These are phyloP conservation scores for Xanthorhoe designata DNA, from an alignment of 2,888 invertebrate genomes.

Conservation along the genomic window DNA sequence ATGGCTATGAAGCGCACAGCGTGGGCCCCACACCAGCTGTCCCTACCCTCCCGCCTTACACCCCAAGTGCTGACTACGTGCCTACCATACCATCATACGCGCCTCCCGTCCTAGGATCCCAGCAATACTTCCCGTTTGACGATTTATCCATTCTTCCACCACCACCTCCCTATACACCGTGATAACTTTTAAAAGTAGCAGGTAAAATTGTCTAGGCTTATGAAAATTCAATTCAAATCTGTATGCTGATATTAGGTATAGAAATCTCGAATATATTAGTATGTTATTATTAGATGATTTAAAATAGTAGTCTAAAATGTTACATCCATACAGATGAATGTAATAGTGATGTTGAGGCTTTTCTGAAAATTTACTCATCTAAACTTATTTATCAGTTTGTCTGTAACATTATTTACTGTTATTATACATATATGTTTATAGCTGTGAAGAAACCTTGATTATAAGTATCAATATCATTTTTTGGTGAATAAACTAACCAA, in stretches of 20 bases:
- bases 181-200: slow-evolving; percentile 47
- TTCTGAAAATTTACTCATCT: background rate
- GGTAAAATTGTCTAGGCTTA: slow-evolving; percentile 45
- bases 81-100: slow-evolving; percentile 67
- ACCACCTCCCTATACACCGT: slow-evolving; percentile 85
- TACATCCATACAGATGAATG: slow-evolving; percentile 9
- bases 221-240: slow-evolving; percentile 34
- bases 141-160: slow-evolving; percentile 80
- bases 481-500: slow-evolving; percentile 20
- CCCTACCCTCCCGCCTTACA: slow-evolving; percentile 86
- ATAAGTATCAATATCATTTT: slow-evolving; percentile 11
- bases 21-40: slow-evolving; percentile 85
- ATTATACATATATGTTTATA: too few relatives aligned
- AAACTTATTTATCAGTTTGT: background rate
- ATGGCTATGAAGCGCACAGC: slow-evolving; percentile 86
- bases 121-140: slow-evolving; percentile 80
- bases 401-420: slow-evolving; percentile 9
- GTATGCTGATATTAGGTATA: slow-evolving; percentile 29
- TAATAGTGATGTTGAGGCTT: background rate
- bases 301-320: background rate
- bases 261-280: slow-evolving; percentile 34
- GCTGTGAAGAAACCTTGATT: background rate
- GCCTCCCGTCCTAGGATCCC: slow-evolving; percentile 71
- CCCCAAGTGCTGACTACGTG: slow-evolving; percentile 77
- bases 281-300: slow-evolving; percentile 18